Evolutionary conservation across 2,888 invertebrate species (phyloP).

Genomic region (Hemicrepidius hirtus): DNA sequence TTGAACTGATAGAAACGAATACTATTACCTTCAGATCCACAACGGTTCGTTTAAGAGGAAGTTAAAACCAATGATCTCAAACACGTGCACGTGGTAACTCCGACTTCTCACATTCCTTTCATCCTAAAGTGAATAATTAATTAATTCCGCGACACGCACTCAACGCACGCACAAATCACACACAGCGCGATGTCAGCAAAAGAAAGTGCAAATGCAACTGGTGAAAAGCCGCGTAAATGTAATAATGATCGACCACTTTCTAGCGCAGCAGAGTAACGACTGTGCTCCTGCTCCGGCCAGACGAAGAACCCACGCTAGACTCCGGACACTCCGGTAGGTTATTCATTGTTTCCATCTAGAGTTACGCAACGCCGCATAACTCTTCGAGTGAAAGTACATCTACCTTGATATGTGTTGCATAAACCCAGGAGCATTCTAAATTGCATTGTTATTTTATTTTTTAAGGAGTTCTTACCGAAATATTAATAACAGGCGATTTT

Average conservation of each 20-base stretch:
- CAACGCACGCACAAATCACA: not conserved
- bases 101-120: not conserved
- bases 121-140: not conserved
- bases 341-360: constrained; percentile 59
- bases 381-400: constrained; percentile 66
- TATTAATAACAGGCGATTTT: constrained; percentile 13
- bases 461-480: constrained; percentile 19
- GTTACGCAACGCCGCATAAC: constrained; percentile 64
- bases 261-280: constrained; percentile 3
- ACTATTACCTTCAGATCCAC: too few relatives aligned
- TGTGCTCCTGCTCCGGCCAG: constrained; percentile 4
- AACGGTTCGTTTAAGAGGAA: not conserved
- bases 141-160: constrained; percentile 3
- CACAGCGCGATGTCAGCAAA: not conserved
- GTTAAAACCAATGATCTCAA: not conserved
- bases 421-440: constrained; percentile 54
- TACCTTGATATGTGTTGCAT: constrained; percentile 66
- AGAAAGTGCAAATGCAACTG: constrained; percentile 10
- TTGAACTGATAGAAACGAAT: too few relatives aligned
- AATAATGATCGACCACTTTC: constrained; percentile 14
- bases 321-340: constrained; percentile 28
- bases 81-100: constrained; percentile 14
- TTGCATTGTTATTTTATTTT: constrained; percentile 27
- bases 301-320: constrained; percentile 42
- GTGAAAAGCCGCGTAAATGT: not conserved